phyloP scores from a whole-genome alignment of 1,140 invertebrate species.

The Lasioglossum baleicum region DNA sequence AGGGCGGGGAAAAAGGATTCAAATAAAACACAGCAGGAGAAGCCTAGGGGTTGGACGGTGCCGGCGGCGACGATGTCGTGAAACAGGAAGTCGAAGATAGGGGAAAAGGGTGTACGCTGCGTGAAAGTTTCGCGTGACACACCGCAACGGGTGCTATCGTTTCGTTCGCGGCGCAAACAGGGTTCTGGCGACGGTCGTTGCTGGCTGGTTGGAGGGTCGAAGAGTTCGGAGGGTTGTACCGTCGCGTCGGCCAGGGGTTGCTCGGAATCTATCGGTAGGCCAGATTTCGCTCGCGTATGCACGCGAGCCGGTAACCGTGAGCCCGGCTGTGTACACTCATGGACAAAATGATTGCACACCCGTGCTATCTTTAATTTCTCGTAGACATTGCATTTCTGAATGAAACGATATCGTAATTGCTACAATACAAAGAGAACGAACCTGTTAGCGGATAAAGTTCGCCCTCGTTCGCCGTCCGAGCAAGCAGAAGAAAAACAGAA shows the following conservation, averaged over 20 bases:
- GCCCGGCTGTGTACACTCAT: too few relatives aligned
- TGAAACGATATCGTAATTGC: too few relatives aligned
- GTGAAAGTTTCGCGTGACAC: slow-evolving; percentile 42
- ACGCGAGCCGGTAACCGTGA: slow-evolving; percentile 27
- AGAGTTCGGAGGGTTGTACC: slow-evolving; percentile 7
- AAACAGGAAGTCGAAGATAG: slow-evolving; percentile 24
- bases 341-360: too few relatives aligned
- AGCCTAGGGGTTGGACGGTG: background rate
- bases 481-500: too few relatives aligned
- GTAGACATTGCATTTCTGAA: too few relatives aligned
- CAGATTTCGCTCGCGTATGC: slow-evolving; percentile 47
- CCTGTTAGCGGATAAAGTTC: too few relatives aligned
- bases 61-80: background rate
- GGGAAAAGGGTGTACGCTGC: slow-evolving; percentile 15
- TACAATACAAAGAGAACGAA: too few relatives aligned
- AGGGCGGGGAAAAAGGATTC: background rate
- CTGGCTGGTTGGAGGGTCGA: too few relatives aligned
- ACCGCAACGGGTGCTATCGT: slow-evolving; percentile 16
- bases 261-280: slow-evolving; percentile 56
- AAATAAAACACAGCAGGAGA: background rate
- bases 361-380: too few relatives aligned
- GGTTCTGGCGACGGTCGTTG: background rate
- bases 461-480: too few relatives aligned
- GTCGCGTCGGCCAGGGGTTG: slow-evolving; percentile 37
- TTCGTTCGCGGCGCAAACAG: background rate